Conservation (phyloP, 2,113 vertebrate species). For the Cathartes aura region DNA sequence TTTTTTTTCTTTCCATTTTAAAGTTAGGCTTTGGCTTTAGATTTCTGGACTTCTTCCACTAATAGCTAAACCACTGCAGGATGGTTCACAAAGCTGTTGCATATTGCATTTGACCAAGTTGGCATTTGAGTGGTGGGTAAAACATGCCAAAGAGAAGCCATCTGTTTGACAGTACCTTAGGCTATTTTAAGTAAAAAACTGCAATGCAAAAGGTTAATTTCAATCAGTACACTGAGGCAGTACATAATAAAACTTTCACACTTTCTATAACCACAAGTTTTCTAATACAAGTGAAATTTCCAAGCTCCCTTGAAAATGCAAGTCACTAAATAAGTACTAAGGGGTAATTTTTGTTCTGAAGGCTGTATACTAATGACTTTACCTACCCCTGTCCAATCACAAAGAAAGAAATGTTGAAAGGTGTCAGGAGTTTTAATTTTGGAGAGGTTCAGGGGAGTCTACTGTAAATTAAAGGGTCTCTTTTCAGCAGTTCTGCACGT, state of each 20-base stretch:
- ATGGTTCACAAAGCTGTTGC: not conserved
- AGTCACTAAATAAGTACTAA: not conserved
- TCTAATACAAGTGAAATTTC: not conserved
- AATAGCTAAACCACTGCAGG: not conserved
- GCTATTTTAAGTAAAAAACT: not conserved
- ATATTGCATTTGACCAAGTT: not conserved
- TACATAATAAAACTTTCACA: not conserved
- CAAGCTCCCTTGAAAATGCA: not conserved
- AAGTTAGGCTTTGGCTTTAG: not conserved
- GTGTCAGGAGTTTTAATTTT: not conserved
- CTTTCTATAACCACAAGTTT: not conserved
- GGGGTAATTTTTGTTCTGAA: not conserved
- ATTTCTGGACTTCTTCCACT: not conserved
- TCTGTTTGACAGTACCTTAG: not conserved
- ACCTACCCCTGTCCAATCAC: not conserved
- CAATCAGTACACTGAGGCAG: not conserved
- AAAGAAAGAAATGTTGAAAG: not conserved
- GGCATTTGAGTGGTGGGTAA: not conserved
- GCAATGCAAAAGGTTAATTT: not conserved
- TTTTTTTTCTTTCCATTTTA: not conserved
- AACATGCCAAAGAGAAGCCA: not conserved
- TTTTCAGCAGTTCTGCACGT: not conserved
- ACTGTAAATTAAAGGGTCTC: not conserved
- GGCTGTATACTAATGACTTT: not conserved
- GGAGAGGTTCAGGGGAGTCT: not conserved